Conservation (phyloP, 2,888 invertebrate genomes). For the Cheilosia urbana region DNA sequence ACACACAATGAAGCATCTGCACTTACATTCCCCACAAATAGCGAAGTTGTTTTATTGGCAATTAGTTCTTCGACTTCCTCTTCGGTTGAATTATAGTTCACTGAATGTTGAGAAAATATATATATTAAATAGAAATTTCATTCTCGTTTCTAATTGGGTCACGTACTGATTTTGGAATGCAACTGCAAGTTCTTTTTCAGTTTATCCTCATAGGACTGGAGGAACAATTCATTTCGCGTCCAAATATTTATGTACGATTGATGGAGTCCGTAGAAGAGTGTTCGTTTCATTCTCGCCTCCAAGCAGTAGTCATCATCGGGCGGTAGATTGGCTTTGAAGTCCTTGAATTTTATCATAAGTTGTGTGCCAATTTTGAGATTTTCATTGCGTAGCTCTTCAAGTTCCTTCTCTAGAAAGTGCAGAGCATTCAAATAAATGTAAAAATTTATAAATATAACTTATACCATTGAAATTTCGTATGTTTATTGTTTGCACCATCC, state of each 20-base stretch:
- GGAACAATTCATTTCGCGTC: slow-evolving; percentile 82
- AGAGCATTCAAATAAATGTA: background rate
- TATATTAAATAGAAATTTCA: slow-evolving; percentile 13
- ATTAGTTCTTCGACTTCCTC: slow-evolving; percentile 83
- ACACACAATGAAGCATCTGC: slow-evolving; percentile 3
- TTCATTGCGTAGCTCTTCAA: slow-evolving; percentile 82
- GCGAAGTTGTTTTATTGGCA: slow-evolving; percentile 82
- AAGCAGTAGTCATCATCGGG: slow-evolving; percentile 81
- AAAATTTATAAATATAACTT: slow-evolving; percentile 41
- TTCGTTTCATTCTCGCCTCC: slow-evolving; percentile 83
- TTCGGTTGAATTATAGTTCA: slow-evolving; percentile 82
- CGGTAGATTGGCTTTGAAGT: slow-evolving; percentile 81
- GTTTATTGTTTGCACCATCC: slow-evolving; percentile 82
- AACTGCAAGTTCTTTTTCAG: slow-evolving; percentile 82
- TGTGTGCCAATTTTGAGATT: slow-evolving; percentile 82
- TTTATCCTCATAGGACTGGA: slow-evolving; percentile 82
- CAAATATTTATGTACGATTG: slow-evolving; percentile 83
- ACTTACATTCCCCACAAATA: slow-evolving; percentile 84
- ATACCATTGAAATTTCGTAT: slow-evolving; percentile 82
- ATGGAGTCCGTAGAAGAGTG: slow-evolving; percentile 82
- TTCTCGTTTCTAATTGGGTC: slow-evolving; percentile 32
- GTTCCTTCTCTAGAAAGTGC: slow-evolving; percentile 80
- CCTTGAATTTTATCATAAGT: slow-evolving; percentile 81
- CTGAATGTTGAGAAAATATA: slow-evolving; percentile 75
- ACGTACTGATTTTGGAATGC: slow-evolving; percentile 83